A percentile compares a stretch with the other conserved stretches of the same genome.
These are phyloP conservation scores for Patella caerulea DNA, from an alignment of 2,888 invertebrate species.

Conservation along the genomic window DNA sequence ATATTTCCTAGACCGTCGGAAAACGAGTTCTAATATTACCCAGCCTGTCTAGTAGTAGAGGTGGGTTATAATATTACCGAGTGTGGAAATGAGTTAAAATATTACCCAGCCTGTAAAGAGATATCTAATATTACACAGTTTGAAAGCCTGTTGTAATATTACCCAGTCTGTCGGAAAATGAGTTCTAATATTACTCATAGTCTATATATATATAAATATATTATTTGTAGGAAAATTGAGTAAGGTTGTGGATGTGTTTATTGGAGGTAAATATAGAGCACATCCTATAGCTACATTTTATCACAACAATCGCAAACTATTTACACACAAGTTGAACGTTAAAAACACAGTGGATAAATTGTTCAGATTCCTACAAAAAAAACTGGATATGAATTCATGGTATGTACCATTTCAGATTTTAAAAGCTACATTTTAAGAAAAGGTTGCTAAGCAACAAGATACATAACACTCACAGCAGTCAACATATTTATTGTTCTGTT, in stretches of 20 bases:
- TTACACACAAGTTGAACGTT: conserved; percentile 49
- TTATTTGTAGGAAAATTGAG: conserved; percentile 41
- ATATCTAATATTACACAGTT: too few species aligned
- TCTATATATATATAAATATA: not conserved
- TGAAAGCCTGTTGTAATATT: too few species aligned
- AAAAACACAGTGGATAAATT: conserved; percentile 50
- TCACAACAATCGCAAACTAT: conserved; percentile 42
- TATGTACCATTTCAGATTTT: conserved; percentile 14
- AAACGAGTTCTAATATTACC: too few species aligned
- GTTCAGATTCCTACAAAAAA: conserved; percentile 38
- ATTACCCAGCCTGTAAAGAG: too few species aligned
- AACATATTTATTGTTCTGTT: too few species aligned
- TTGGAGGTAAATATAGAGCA: conserved; percentile 51
- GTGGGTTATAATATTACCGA: too few species aligned
- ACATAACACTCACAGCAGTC: too few species aligned
- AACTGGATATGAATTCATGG: conserved; percentile 42
- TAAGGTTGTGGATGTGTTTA: conserved; percentile 56
- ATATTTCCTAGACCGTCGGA: too few species aligned
- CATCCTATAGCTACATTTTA: conserved; percentile 51
- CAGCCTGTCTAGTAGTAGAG: too few species aligned
- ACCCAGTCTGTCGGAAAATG: not conserved
- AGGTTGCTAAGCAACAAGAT: too few species aligned
- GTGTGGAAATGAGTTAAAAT: too few species aligned
- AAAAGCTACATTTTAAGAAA: too few species aligned
- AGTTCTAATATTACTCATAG: not conserved